A percentile compares a stretch with the other conserved stretches of the same genome.
phyloP scores from a whole-genome alignment of 1,140 invertebrate genomes.

The Cotesia typhae region DNA sequence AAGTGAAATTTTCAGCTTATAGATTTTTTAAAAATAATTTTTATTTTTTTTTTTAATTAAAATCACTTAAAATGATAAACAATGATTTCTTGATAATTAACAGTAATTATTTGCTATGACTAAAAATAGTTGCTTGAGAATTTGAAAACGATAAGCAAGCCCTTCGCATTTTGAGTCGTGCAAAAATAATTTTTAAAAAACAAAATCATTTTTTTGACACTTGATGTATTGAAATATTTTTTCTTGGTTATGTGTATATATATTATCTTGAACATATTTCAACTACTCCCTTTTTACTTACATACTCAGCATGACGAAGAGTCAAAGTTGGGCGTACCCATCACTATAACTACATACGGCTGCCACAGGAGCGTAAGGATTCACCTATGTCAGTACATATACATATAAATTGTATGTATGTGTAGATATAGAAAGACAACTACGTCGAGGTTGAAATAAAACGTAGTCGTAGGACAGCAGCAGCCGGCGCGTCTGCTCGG shows the following conservation, averaged over 20 bases:
- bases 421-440: constrained; percentile 39
- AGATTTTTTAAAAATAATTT: too few relatives aligned
- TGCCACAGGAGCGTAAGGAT: constrained; percentile 39
- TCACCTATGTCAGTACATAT: not conserved
- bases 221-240: not conserved
- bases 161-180: not conserved
- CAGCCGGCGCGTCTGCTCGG: constrained; percentile 36
- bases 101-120: too few relatives aligned
- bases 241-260: not conserved
- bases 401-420: not conserved
- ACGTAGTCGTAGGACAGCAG: constrained; percentile 27
- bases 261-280: constrained; percentile 14
- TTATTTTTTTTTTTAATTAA: too few relatives aligned
- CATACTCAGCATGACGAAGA: constrained; percentile 43
- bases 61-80: too few relatives aligned
- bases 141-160: too few relatives aligned
- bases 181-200: too few relatives aligned
- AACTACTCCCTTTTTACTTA: constrained; percentile 35
- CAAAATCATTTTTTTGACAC: constrained; percentile 1
- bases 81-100: too few relatives aligned
- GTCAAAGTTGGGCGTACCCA: constrained; percentile 59
- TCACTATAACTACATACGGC: too few relatives aligned
- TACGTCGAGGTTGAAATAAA: constrained; percentile 57
- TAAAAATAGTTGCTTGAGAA: too few relatives aligned
- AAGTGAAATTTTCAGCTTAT: too few relatives aligned